Evolutionary conservation across 2,888 invertebrate species (phyloP), one percentile per base, ranked within the genome.

Genomic region (Drosophila quinaria): DNA sequence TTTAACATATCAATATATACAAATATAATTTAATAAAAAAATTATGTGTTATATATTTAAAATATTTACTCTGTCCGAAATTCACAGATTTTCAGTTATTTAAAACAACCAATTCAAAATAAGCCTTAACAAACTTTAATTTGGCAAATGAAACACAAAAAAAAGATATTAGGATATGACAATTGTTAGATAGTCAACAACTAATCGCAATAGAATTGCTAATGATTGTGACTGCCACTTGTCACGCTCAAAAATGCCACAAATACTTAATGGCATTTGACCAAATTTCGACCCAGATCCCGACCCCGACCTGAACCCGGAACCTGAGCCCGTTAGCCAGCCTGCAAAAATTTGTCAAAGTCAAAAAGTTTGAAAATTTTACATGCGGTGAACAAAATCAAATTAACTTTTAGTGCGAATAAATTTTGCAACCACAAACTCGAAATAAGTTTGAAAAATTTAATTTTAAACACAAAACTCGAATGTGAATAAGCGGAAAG

Each of bases 351-450:
- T 66, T 72, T 78, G 66, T 50, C 65, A 88, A 80, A 80, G 83
- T 77, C 87, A 70, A 55, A 86, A 80, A 84, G 87, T 84, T 74
- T 42, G 35, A 62, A 68, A 74, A 70, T 83, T 71, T 39, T 66
- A 78, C 74, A 85, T 85, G 85, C 71, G 85, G 85, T 87, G 67
- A 60, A 58, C 70, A 60, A 76, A 87, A 82, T 87, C 73, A 85
- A 86, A 86, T 86, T 86, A 88, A 86, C 87, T 88, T 88, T 83
- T 72, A 63, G 83, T 71, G 70, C 51, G 73, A 62, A 76, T 67
- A 65, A 55, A 78, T 78, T 64, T 64, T 54, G 52, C 46, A 62
- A 67, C 72, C 74, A 17, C 84, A 74, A 47, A 46, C 65, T 67
- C 56, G 42, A 63, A 69, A 69, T 47, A 69, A 60, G 64, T 72